A percentile compares a stretch with the other conserved stretches of the same genome.
Evolutionary conservation across 2,113 vertebrate species (phyloP).

Genomic region (Leiothrix lutea): DNA sequence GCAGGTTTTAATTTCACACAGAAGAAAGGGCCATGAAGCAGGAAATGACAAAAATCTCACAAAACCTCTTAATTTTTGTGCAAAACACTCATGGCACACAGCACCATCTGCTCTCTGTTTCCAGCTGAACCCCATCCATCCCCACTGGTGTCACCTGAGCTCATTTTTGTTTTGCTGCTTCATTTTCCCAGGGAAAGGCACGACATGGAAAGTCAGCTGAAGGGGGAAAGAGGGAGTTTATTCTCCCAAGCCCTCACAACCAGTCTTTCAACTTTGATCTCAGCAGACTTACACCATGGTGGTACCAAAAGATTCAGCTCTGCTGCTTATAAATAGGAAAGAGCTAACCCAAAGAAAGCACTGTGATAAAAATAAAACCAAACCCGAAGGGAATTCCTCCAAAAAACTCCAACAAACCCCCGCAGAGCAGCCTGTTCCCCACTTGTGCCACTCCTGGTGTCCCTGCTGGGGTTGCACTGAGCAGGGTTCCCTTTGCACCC

Average conservation of each 20-base stretch:
- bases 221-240: neutral
- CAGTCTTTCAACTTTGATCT: neutral
- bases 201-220: neutral
- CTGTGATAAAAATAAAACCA: neutral
- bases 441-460: fast-evolving
- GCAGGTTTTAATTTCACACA: neutral
- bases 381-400: neutral
- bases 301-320: neutral
- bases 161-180: fast-evolving
- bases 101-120: neutral
- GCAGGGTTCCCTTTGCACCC: neutral
- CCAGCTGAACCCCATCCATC: neutral
- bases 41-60: neutral
- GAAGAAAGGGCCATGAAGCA: neutral
- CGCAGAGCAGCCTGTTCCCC: fast-evolving
- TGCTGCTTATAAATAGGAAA: neutral
- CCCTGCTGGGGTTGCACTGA: neutral
- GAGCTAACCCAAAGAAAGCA: neutral
- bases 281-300: fast-evolving
- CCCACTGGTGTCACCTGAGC: neutral
- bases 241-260: neutral
- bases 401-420: neutral
- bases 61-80: neutral
- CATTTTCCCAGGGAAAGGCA: neutral
- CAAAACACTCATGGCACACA: neutral